Evolutionary conservation across 1,140 invertebrate species (phyloP), one percentile per base, ranked within the genome.

Genomic region (Pseudomyrmex concolor): DNA sequence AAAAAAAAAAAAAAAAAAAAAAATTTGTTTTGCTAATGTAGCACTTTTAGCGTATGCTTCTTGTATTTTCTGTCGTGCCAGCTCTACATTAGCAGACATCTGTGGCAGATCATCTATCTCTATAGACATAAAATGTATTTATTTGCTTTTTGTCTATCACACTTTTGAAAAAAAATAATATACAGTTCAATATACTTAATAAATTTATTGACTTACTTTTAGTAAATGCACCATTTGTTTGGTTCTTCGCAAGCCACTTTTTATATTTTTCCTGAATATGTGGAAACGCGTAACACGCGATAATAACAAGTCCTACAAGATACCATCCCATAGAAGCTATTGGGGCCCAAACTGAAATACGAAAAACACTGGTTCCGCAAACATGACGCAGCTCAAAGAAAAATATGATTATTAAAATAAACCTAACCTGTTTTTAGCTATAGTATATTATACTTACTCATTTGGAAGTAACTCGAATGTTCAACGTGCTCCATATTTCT

Each of bases 171-270:
- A 19, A 57, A 82, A 68, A 8, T 15, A 51, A 19, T 22, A 17
- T 43, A n/a, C n/a, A n/a, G n/a, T n/a, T n/a, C n/a, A n/a, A n/a
- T n/a, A 34, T 34, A 0, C 13, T 54, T 19, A 48, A 83, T 19
- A 48, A 83, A 50, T 87, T 34, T 2, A 72, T 15, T 62, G 34
- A 68, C 76, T 87, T 89, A 94, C 94, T 91, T 90, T 95, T 94
- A 51, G 94, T 92, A 86, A 94, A 94, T 43, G 90, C 93, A 19
- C 94, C 94, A 66, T 94, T 90, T 12, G 77, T 54, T 34, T 94
- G 92, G 12, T 91, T 92, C 64, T 82, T 93, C 48, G 88, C 89
- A 12, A 70, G 43, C 82, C 92, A 94, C 9, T 2, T 88, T 8
- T 48, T 83, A 78, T 92, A 94, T 70, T 89, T 92, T 74, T 91